phyloP scores from a whole-genome alignment of 1,140 invertebrate species.

The Probaryconus sp. region DNA sequence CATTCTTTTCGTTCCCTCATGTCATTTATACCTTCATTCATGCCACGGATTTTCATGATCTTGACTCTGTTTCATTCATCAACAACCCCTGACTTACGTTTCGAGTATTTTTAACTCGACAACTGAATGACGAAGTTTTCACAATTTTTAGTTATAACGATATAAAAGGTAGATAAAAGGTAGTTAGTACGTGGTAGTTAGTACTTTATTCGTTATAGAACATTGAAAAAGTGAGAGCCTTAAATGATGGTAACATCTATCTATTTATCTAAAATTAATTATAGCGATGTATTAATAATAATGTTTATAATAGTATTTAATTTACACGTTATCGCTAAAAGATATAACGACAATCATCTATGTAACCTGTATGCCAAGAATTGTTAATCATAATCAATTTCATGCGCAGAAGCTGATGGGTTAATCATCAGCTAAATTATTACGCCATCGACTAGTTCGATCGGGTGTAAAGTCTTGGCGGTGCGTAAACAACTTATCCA shows the following conservation, averaged over 20 bases:
- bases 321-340: no score
- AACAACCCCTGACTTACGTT: background rate
- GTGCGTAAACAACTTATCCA: slow-evolving; percentile 59
- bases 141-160: no score
- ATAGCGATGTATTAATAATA: no score
- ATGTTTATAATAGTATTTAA: no score
- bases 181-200: no score
- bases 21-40: slow-evolving; percentile 47
- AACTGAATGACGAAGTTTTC: no score
- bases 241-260: no score
- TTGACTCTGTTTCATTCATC: slow-evolving; percentile 31
- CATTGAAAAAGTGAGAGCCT: no score
- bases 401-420: slow-evolving; percentile 37
- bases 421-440: slow-evolving; percentile 63
- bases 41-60: slow-evolving; percentile 46
- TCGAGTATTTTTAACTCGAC: background rate
- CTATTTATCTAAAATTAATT: background rate
- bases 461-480: slow-evolving; percentile 56
- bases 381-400: slow-evolving; percentile 52
- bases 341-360: slow-evolving; percentile 3
- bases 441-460: slow-evolving; percentile 54
- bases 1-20: slow-evolving; percentile 31
- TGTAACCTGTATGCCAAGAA: slow-evolving; percentile 35
- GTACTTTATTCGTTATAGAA: no score
- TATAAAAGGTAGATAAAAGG: no score